These are phyloP conservation scores for Amorpha juglandis DNA, from an alignment of 2,888 invertebrate genomes.

Conservation along the genomic window DNA sequence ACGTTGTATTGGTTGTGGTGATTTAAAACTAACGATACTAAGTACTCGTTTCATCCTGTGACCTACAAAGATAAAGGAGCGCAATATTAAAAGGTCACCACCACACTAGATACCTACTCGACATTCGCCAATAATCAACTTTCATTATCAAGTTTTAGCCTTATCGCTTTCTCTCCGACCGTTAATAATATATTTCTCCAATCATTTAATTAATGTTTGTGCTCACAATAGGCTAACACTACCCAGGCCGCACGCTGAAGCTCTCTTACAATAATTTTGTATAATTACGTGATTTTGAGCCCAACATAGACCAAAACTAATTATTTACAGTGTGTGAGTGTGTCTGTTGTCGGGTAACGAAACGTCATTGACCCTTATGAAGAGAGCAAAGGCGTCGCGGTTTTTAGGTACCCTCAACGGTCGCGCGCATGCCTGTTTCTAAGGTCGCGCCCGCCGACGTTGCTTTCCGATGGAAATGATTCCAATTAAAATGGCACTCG, in stretches of 20 bases:
- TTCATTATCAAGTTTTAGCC: conserved; percentile 22
- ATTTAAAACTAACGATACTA: conserved; percentile 4
- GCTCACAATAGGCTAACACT: neutral
- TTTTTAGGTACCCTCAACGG: conserved; percentile 69
- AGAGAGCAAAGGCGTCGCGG: conserved; percentile 69
- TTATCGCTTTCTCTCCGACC: conserved; percentile 22
- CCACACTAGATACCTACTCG: conserved; percentile 27
- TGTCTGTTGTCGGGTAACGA: conserved; percentile 48
- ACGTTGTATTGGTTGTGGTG: neutral
- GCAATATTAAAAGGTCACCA: conserved; percentile 40
- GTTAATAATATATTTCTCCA: conserved; percentile 8
- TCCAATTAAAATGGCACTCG: conserved; percentile 71
- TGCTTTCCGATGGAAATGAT: conserved; percentile 69
- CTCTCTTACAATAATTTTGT: neutral
- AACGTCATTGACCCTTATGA: conserved; percentile 73
- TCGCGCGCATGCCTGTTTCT: conserved; percentile 79
- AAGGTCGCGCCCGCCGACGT: conserved; percentile 69
- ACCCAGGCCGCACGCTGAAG: neutral
- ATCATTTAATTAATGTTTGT: conserved; percentile 4
- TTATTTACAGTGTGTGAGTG: conserved; percentile 7
- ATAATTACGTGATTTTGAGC: neutral
- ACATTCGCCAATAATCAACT: conserved; percentile 23
- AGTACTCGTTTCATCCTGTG: conserved; percentile 51
- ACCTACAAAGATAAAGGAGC: conserved; percentile 46
- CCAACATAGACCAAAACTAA: conserved; percentile 16